Conservation (phyloP, 2,888 invertebrate genomes). For the Flexamia atlantica region DNA sequence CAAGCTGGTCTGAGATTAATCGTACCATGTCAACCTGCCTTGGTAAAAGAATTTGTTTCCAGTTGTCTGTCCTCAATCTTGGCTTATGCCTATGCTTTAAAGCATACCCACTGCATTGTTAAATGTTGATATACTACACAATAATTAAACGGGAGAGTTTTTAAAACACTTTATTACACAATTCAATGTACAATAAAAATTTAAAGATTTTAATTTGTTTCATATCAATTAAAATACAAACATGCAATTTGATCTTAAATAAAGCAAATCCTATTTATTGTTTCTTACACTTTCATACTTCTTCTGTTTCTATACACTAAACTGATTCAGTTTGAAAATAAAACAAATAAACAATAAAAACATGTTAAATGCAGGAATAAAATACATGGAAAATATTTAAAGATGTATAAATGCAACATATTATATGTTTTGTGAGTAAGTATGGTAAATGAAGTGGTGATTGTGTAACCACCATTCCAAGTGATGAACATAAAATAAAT, state of each 20-base stretch:
- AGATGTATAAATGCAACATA: slow-evolving; percentile 22
- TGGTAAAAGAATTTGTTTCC: too few species aligned
- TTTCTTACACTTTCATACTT: neutral
- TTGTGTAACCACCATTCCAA: too few species aligned
- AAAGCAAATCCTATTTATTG: neutral
- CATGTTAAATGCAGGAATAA: neutral
- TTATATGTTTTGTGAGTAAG: too few species aligned
- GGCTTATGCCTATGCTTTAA: too few species aligned
- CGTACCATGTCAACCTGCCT: too few species aligned
- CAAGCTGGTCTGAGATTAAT: too few species aligned
- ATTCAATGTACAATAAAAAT: slow-evolving; percentile 20
- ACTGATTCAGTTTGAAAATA: neutral
- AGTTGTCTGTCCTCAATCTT: too few species aligned
- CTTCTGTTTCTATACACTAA: neutral
- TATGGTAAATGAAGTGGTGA: too few species aligned
- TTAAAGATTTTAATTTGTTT: neutral
- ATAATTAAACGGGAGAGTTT: too few species aligned
- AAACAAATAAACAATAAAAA: neutral
- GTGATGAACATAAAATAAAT: too few species aligned
- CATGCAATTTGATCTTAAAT: slow-evolving; percentile 27
- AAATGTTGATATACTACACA: too few species aligned
- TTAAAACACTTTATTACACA: slow-evolving; percentile 19
- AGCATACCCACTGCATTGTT: too few species aligned
- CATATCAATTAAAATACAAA: neutral
- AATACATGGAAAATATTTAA: neutral